Evolutionary conservation across 1,140 invertebrate genomes (phyloP), one percentile per base, ranked within the genome.

Genomic region (Trichonephila clavata): DNA sequence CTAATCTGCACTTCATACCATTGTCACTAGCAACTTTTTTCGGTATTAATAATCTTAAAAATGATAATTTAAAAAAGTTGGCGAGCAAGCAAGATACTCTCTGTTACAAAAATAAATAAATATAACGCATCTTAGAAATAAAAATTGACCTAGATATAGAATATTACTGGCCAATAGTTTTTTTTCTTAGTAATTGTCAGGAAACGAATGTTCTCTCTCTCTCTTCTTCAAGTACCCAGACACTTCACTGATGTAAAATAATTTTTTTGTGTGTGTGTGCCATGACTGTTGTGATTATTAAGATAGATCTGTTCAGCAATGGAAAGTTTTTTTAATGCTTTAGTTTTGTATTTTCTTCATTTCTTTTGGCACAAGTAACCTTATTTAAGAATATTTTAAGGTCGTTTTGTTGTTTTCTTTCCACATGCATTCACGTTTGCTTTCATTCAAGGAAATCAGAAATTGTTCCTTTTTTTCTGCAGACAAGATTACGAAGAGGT

Each of bases 331-430:
- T 63, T 63, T n/a, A 20, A 63, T 6, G 13, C 18, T 63, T 63
- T 63, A 6, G 14, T 63, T 63, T 2, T 63, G 16, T 18, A 61
- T 20, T 63, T 18, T 63, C 21, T 63, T 18, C 60, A 21, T 61
- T 61, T 61, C 21, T 61, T 61, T 61, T 7, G 13, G 3, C 8
- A 14, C 18, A 20, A 63, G 21, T 63, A 63, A 63, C 61, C 61
- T 63, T 63, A 63, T 63, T 63, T 63, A 18, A 63, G 61, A 63
- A 63, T 63, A 63, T 63, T 63, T 63, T 63, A 63, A 63, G 61
- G 61, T 63, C 61, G 61, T 63, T 63, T 63, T 61, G 16, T 61
- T 61, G 16, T 61, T 61, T 61, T 61, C 20, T 63, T 63, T 63
- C 16, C 2, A 20, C 61, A 16, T 63, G 61, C 50, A 50, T 50